phyloP scores from a whole-genome alignment of 2,888 invertebrate species.

The Dicranocentrus wangi region DNA sequence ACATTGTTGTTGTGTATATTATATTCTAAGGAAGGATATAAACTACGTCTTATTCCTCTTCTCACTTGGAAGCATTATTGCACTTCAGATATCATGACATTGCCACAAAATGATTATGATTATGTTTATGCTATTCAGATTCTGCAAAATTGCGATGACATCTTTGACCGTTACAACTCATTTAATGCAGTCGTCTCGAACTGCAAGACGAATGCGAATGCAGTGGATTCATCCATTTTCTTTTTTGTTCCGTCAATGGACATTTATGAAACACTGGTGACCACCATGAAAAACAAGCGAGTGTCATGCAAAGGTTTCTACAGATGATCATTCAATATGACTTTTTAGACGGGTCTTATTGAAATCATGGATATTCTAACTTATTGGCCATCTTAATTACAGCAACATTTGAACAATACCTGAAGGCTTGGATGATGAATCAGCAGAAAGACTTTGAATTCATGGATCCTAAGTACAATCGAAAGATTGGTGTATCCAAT shows the following conservation, averaged over 20 bases:
- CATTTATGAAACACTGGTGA: not conserved
- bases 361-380: too few species aligned
- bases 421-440: conserved; percentile 11
- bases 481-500: not conserved
- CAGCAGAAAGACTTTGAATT: conserved; percentile 5
- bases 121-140: too few species aligned
- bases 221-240: conserved; percentile 18
- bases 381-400: not conserved
- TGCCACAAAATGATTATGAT: too few species aligned
- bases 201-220: not conserved
- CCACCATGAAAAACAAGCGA: not conserved
- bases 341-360: not conserved
- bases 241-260: conserved; percentile 3
- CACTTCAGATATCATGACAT: too few species aligned
- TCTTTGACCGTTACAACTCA: conserved; percentile 25
- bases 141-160: conserved; percentile 35
- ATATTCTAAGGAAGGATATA: too few species aligned
- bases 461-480: conserved; percentile 5
- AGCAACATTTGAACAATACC: conserved; percentile 8
- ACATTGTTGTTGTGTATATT: too few species aligned
- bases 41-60: too few species aligned
- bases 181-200: not conserved
- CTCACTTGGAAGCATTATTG: too few species aligned
- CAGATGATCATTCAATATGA: not conserved
- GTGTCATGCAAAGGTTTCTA: not conserved